Conservation (phyloP, 23 tunicate genomes). For the Clavelina lepadiformis region DNA sequence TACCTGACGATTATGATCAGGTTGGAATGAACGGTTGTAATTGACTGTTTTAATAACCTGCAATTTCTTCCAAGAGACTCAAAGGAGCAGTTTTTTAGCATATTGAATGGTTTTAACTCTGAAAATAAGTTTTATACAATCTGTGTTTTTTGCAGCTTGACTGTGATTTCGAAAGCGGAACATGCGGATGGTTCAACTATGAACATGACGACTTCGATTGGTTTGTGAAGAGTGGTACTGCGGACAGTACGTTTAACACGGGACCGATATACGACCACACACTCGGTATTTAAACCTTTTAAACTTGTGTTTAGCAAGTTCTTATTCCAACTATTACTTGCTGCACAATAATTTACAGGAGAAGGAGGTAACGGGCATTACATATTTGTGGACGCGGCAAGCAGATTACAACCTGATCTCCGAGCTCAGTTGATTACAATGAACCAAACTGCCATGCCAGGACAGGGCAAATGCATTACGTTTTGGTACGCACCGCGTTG, state of each 20-base stretch:
- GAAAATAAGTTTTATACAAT: background rate
- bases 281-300: slow-evolving; percentile 22
- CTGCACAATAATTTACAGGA: slow-evolving; percentile 30
- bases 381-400: slow-evolving; percentile 76
- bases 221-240: slow-evolving; percentile 45
- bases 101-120: background rate
- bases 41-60: background rate
- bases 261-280: slow-evolving; percentile 92
- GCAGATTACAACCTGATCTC: slow-evolving; percentile 34
- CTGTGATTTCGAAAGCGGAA: slow-evolving; percentile 65
- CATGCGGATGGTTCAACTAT: slow-evolving; percentile 92
- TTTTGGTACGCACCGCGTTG: slow-evolving; percentile 45
- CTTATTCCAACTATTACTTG: too few relatives aligned
- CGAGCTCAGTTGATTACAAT: slow-evolving; percentile 60
- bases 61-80: too few relatives aligned
- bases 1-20: slow-evolving; percentile 56
- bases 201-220: slow-evolving; percentile 83
- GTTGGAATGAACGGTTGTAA: slow-evolving; percentile 13
- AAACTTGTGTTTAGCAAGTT: too few relatives aligned
- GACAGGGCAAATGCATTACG: slow-evolving; percentile 69
- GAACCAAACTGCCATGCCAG: slow-evolving; percentile 82
- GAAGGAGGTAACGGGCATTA: slow-evolving; percentile 57
- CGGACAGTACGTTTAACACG: slow-evolving; percentile 28
- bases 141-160: slow-evolving; percentile 53
- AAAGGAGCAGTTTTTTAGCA: background rate